Evolutionary conservation across 2,888 invertebrate genomes (phyloP), one percentile per base, ranked within the genome.

Genomic region (Sarcophaga caerulescens): DNA sequence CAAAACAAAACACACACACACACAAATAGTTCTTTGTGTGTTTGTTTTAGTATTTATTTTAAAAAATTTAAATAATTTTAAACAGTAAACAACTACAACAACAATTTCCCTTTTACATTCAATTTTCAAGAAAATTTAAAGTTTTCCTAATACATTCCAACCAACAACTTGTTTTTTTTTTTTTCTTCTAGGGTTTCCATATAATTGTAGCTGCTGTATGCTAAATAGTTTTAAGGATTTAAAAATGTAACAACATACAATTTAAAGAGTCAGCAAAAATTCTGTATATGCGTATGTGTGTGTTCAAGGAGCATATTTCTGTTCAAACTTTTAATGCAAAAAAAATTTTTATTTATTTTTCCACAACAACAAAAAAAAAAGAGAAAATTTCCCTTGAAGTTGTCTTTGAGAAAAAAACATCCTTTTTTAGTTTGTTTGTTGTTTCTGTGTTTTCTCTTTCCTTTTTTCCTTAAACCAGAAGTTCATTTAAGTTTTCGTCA

Each of bases 401-500:
- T 17, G 52, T 52, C 47, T 52, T 52, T 52, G 52, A 35, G 2
- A 10, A 10, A 35, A 35, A 35, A 35, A 8, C 8, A 35, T 35
- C 5, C 5, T 52, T 52, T 17, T 52, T 52, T 17, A 17, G 5
- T 12, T 17, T 14, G 47, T 4, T 14, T 47, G 11, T 12, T 47
- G 10, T 11, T 47, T 47, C 11, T 8, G 11, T 11, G 12, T 47
- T 47, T 47, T 45, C 21, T 75, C 19, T 47, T 21, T 6, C 3
- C 10, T 60, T 60, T n/a, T 60, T 60, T 3, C 10, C 14, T 5
- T 8, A 1, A 68, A 59, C 44, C 17, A 68, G 14, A 21, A 76
- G 66, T 76, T 76, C 65, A 59, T 76, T 76, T 44, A 76, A 63
- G 66, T 76, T 66, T 76, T 21, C 57, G 59, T 45, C 45, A 76